Percentiles rank a stretch among this genome's conserved stretches.
Evolutionary conservation across 2,888 invertebrate genomes (phyloP).

Genomic region (Drosophila mulleri): DNA sequence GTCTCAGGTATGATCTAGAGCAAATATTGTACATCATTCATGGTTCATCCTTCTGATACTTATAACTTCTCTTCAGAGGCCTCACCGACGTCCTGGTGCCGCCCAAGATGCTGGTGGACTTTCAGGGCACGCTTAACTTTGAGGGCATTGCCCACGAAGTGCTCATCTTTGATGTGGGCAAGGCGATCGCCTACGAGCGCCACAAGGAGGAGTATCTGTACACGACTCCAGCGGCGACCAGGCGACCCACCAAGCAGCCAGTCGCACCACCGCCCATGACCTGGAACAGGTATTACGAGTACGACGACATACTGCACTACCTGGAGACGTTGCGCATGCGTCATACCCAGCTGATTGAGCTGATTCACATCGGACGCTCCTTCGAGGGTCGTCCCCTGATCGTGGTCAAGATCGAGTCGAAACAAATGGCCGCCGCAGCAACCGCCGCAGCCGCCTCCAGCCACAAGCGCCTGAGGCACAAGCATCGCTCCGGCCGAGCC

Average conservation of each 20-base stretch:
- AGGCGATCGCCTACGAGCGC: slow-evolving; percentile 89
- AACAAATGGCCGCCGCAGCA: slow-evolving; percentile 72
- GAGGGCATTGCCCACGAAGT: slow-evolving; percentile 88
- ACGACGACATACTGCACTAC: slow-evolving; percentile 89
- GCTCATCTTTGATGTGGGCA: slow-evolving; percentile 90
- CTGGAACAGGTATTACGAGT: slow-evolving; percentile 90
- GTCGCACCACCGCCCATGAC: slow-evolving; percentile 86
- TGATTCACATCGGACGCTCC: slow-evolving; percentile 90
- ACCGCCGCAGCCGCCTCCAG: slow-evolving; percentile 56
- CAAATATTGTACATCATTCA: no score
- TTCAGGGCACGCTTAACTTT: slow-evolving; percentile 86
- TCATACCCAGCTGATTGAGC: slow-evolving; percentile 88
- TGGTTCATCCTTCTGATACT: no score
- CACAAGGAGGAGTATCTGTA: slow-evolving; percentile 86
- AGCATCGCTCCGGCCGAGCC: slow-evolving; percentile 87
- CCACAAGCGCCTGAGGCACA: slow-evolving; percentile 75
- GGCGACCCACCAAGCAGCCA: slow-evolving; percentile 48
- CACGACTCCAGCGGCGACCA: slow-evolving; percentile 44
- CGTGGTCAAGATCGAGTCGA: slow-evolving; percentile 88
- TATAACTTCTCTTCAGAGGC: slow-evolving; percentile 66
- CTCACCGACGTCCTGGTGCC: slow-evolving; percentile 91
- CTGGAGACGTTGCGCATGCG: slow-evolving; percentile 89
- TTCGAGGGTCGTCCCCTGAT: slow-evolving; percentile 90
- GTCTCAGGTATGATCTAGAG: slow-evolving; percentile 81
- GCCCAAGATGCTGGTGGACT: slow-evolving; percentile 86